phyloP scores from a whole-genome alignment of 2,113 vertebrate species.

The Cyanoderma ruficeps region DNA sequence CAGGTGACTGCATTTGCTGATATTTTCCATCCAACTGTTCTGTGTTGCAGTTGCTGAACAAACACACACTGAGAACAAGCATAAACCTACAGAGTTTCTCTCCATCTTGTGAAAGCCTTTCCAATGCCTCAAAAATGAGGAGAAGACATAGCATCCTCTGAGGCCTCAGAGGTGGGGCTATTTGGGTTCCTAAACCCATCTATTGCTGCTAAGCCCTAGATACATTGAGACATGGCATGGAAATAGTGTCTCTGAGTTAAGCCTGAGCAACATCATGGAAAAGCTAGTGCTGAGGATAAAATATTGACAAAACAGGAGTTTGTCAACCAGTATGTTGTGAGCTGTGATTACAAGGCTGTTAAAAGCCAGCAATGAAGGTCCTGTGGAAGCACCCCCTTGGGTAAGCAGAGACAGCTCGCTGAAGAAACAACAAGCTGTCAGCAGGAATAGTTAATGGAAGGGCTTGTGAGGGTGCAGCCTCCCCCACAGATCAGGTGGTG shows the following conservation, averaged over 20 bases:
- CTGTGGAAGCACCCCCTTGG: not conserved
- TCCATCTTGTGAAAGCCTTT: not conserved
- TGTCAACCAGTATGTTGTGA: not conserved
- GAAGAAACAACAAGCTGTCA: conserved; percentile 7
- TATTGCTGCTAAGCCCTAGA: not conserved
- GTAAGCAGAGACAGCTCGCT: not conserved
- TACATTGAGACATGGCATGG: not conserved
- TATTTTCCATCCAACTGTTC: not conserved
- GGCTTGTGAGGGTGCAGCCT: not conserved
- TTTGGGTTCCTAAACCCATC: not conserved
- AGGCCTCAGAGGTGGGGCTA: not conserved
- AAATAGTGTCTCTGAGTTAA: not conserved
- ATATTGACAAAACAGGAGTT: not conserved
- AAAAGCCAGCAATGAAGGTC: conserved; percentile 5
- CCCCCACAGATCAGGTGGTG: not conserved
- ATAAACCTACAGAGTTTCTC: conserved; percentile 18
- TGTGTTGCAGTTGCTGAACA: not conserved
- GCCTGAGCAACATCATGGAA: not conserved
- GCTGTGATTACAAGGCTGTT: conserved; percentile 11
- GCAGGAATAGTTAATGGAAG: conserved; percentile 39
- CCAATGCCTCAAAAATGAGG: not conserved
- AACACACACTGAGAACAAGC: not conserved
- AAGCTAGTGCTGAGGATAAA: not conserved
- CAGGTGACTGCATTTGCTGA: not conserved
- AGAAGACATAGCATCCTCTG: not conserved